A percentile compares a stretch with the other conserved stretches of the same genome.
phyloP scores from a whole-genome alignment of 2,888 invertebrate genomes.

The Tetrapedia diversipes region DNA sequence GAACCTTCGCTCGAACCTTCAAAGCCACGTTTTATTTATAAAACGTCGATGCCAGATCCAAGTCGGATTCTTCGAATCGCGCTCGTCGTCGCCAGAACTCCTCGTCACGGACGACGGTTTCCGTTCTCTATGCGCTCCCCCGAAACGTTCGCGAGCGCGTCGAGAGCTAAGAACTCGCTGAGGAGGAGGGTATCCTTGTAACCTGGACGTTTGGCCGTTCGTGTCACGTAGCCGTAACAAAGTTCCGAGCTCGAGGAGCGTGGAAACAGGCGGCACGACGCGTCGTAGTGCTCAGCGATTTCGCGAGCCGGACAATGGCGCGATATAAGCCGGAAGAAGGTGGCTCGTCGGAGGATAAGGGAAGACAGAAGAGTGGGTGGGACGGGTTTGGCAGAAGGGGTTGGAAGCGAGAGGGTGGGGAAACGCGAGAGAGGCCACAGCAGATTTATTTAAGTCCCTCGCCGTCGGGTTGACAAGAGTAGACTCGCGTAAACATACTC shows the following conservation, averaged over 20 bases:
- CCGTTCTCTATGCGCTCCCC: neutral
- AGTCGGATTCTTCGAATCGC: slow-evolving; percentile 5
- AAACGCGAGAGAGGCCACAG: slow-evolving; percentile 67
- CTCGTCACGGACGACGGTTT: slow-evolving; percentile 7
- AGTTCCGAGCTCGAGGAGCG: slow-evolving; percentile 47
- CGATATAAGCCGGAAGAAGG: slow-evolving; percentile 65
- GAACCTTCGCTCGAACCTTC: neutral
- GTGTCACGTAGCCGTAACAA: slow-evolving; percentile 51
- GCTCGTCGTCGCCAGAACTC: neutral
- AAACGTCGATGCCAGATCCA: neutral
- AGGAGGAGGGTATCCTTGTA: slow-evolving; percentile 32
- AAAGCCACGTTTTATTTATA: slow-evolving; percentile 14
- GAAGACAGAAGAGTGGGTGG: slow-evolving; percentile 37
- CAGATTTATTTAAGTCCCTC: slow-evolving; percentile 81
- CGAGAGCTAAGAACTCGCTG: neutral
- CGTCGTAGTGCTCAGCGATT: slow-evolving; percentile 50
- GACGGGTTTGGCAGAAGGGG: neutral
- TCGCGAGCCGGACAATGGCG: slow-evolving; percentile 61
- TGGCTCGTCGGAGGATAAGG: slow-evolving; percentile 45
- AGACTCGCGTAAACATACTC: slow-evolving; percentile 82
- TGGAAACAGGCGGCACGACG: slow-evolving; percentile 50
- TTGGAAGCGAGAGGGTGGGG: neutral
- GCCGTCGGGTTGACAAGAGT: slow-evolving; percentile 82
- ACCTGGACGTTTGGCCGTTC: slow-evolving; percentile 41
- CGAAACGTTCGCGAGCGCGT: neutral